Evolutionary conservation across 1,140 invertebrate species (phyloP), one percentile per base, ranked within the genome.

Genomic region (Potamilus streckersoni): DNA sequence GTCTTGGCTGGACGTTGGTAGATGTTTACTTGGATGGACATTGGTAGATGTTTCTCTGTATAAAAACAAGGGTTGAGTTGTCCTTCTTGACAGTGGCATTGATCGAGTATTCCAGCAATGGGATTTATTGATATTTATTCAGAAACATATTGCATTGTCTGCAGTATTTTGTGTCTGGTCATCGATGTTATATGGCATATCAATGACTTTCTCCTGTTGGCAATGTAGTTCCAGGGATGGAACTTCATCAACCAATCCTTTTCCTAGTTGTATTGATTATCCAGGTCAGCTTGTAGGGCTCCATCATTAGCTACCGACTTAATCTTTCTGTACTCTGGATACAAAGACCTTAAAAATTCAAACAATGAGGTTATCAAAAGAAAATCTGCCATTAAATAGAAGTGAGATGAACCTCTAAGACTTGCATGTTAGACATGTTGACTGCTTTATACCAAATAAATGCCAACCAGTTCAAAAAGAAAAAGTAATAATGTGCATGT

Each of bases 221-320:
- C 71, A 17, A 74, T 74, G 20, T 70, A 56, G 23, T 78, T 78
- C 17, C 64, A 17, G 31, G 71, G 77, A 31, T 79, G 77, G 57
- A 79, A 71, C 58, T 79, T 69, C 77, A 79, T 79, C 13, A 64
- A 60, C 77, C 72, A 71, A 49, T 74, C 77, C 38, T 49, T 66
- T 59, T 79, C 72, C 72, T 56, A 79, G 57, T 60, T 19, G 8
- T 74, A 67, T 38, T 74, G 62, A 12, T 56, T 66, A 38, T 74
- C 56, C 2, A 78, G 60, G 65, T 78, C 76, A 55, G 69, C 20
- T 38, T 78, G 76, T 27, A 78, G 60, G 17, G 58, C 31, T 74
- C 31, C 57, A 14, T 56, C 62, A 69, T 61, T 2, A 2, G 17
- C 60, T 61, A 19, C 60, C 17, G 2, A 19, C 60, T 61, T 61